Percentiles rank a stretch among this genome's conserved stretches.
Conservation (phyloP, 2,797 vertebrate species). For the Premnoplex brunnescens region DNA sequence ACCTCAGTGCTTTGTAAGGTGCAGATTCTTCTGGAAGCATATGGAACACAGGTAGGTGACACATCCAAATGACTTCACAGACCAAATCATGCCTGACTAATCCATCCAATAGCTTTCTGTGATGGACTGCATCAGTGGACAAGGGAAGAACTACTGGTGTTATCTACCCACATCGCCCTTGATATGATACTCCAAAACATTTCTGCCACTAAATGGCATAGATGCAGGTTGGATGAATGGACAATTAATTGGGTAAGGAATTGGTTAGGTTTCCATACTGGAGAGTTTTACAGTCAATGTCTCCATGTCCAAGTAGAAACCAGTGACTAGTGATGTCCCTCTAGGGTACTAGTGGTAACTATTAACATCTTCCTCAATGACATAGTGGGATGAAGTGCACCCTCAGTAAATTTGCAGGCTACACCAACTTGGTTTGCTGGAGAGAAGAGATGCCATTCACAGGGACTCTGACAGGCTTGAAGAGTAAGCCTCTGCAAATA, state of each 20-base stretch:
- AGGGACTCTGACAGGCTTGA: background rate
- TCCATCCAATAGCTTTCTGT: background rate
- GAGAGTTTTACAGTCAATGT: background rate
- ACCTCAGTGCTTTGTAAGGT: background rate
- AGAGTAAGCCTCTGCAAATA: rapidly evolving
- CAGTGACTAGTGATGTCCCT: rapidly evolving
- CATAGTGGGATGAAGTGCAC: background rate
- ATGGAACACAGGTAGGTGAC: background rate
- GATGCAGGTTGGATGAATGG: background rate
- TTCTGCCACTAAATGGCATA: background rate
- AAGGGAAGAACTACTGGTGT: background rate
- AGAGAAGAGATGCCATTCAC: background rate
- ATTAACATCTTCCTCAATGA: background rate
- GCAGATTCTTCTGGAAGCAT: background rate
- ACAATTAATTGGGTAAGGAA: background rate
- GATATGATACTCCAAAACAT: background rate
- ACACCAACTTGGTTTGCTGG: background rate
- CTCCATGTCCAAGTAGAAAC: background rate
- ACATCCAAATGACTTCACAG: background rate
- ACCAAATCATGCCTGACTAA: background rate
- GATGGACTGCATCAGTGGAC: too few relatives aligned
- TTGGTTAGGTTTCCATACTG: background rate
- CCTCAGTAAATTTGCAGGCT: background rate
- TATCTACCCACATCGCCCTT: background rate
- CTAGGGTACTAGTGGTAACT: background rate